Percentiles rank a stretch among this genome's conserved stretches.
phyloP scores from a whole-genome alignment of 2,113 vertebrate species.

The Sisor rabdophorus region DNA sequence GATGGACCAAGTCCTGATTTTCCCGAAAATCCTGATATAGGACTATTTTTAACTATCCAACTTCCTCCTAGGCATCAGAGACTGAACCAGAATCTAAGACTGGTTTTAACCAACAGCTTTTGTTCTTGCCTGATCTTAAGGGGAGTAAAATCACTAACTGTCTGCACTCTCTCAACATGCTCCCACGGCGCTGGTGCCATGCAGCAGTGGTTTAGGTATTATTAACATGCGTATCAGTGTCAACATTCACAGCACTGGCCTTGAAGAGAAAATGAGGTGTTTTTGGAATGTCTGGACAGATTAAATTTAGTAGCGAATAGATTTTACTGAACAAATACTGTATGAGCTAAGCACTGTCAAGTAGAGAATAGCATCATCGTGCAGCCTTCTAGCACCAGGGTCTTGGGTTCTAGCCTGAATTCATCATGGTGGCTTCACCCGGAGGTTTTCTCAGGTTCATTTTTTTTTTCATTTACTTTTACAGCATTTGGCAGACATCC shows the following conservation, averaged over 20 bases:
- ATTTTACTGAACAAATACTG: slow-evolving; percentile 20
- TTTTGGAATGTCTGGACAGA: slow-evolving; percentile 22
- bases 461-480: no score
- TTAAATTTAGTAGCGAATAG: slow-evolving; percentile 7
- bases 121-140: slow-evolving; percentile 5
- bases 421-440: neutral
- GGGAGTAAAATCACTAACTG: slow-evolving; percentile 18
- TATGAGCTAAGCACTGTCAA: slow-evolving; percentile 10
- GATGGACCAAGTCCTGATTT: slow-evolving; percentile 55
- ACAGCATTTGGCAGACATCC: no score
- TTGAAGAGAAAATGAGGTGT: slow-evolving; percentile 29
- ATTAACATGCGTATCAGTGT: slow-evolving; percentile 29
- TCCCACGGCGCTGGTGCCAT: neutral
- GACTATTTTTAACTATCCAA: neutral
- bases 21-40: slow-evolving; percentile 15
- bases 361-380: neutral
- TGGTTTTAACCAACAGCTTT: neutral
- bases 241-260: slow-evolving; percentile 15
- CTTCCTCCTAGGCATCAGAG: neutral
- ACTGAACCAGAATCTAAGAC: neutral
- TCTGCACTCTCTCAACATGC: neutral
- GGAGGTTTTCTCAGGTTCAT: no score
- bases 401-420: neutral
- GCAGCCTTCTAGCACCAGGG: neutral
- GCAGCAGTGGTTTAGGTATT: slow-evolving; percentile 9